These are phyloP conservation scores for Daphoenositta chrysoptera DNA, from an alignment of 2,113 vertebrate genomes.

Conservation along the genomic window DNA sequence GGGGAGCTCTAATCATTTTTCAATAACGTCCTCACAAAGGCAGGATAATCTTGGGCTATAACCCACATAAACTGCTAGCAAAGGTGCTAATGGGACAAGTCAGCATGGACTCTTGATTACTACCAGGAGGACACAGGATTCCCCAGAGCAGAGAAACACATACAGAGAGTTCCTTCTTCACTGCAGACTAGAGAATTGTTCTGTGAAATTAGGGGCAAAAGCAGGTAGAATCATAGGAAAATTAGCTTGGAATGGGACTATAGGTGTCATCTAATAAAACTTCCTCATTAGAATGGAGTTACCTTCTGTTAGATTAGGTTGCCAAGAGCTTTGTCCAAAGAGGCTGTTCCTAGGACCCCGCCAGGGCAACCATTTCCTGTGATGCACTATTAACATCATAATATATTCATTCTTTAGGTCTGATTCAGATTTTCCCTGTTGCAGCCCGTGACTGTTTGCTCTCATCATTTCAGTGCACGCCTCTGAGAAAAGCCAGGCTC, in stretches of 20 bases:
- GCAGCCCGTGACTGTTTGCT: background rate
- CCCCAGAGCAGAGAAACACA: background rate
- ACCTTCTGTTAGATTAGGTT: background rate
- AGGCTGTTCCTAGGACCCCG: background rate
- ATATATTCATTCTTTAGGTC: background rate
- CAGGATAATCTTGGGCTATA: background rate
- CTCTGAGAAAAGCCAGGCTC: background rate
- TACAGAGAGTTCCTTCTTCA: background rate
- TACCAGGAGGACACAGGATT: background rate
- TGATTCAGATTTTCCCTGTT: background rate
- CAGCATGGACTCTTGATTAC: background rate
- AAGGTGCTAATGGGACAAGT: background rate
- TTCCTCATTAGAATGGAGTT: background rate
- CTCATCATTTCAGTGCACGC: background rate
- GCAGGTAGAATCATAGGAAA: background rate
- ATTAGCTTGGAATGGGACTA: background rate
- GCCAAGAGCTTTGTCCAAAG: background rate
- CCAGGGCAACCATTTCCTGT: background rate
- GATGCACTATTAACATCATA: background rate
- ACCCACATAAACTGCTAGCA: background rate
- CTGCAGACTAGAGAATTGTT: background rate
- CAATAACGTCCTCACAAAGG: background rate
- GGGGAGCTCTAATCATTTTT: background rate
- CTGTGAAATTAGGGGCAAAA: background rate
- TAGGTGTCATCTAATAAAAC: background rate